Percentiles rank a stretch among this genome's conserved stretches.
These are phyloP conservation scores for Seriola quinqueradiata DNA, from an alignment of 2,113 vertebrate genomes.

Conservation along the genomic window DNA sequence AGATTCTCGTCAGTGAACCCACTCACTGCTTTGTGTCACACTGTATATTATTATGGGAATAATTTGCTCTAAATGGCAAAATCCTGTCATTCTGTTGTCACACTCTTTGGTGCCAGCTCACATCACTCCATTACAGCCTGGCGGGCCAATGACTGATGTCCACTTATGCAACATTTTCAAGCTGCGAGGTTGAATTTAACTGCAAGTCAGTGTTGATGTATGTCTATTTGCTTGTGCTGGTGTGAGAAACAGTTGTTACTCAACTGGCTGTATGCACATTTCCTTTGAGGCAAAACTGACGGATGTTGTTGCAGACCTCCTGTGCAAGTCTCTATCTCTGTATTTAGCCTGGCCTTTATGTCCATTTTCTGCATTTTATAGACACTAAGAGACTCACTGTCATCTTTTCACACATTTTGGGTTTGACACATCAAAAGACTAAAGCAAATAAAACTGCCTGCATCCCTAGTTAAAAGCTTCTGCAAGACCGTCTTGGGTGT, in stretches of 20 bases:
- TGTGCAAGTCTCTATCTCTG: background rate
- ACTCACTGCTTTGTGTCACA: slow-evolving; percentile 14
- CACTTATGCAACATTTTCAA: slow-evolving; percentile 28
- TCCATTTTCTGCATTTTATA: background rate
- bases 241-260: background rate
- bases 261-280: background rate
- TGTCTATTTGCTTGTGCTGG: background rate
- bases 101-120: slow-evolving; percentile 28
- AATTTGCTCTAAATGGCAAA: slow-evolving; percentile 27
- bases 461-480: slow-evolving; percentile 44
- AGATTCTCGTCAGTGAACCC: background rate
- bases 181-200: slow-evolving; percentile 24
- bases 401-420: slow-evolving; percentile 46
- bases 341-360: background rate
- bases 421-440: slow-evolving; percentile 43
- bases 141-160: slow-evolving; percentile 48
- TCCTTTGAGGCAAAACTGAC: background rate
- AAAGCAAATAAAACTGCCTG: slow-evolving; percentile 52
- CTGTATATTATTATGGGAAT: slow-evolving; percentile 44
- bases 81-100: slow-evolving; percentile 14
- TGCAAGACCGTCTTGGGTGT: slow-evolving; percentile 55
- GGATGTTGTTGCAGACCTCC: background rate
- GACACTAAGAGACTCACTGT: background rate
- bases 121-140: slow-evolving; percentile 41
- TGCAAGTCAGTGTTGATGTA: slow-evolving; percentile 9